A percentile compares a stretch with the other conserved stretches of the same genome.
Conservation (phyloP, 2,888 invertebrate genomes). For the Polyommatus icarus region DNA sequence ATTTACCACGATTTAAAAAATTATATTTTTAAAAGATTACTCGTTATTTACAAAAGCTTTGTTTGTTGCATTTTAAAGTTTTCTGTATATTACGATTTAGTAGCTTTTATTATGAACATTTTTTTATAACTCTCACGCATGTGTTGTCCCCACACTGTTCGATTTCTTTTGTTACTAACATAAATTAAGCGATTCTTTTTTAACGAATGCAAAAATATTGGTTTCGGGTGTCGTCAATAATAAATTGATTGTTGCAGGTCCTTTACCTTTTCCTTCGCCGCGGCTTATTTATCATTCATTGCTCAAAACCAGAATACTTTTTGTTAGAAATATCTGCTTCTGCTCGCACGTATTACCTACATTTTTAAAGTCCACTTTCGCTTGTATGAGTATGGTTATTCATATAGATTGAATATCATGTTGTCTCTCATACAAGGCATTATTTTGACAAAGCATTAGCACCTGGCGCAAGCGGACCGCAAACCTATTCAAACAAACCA, state of each 20-base stretch:
- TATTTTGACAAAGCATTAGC: not conserved
- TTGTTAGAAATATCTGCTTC: constrained; percentile 23
- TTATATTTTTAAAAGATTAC: not conserved
- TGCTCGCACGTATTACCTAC: not conserved
- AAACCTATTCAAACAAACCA: not conserved
- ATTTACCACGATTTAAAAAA: constrained; percentile 1
- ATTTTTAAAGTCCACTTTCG: not conserved
- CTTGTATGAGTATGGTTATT: not conserved
- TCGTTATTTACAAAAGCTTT: not conserved
- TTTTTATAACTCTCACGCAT: constrained; percentile 19
- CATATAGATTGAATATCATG: not conserved
- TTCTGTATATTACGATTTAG: not conserved
- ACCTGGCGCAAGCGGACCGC: not conserved
- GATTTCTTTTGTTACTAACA: constrained; percentile 13
- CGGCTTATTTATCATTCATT: constrained; percentile 12
- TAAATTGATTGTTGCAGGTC: constrained; percentile 21
- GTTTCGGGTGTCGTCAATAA: constrained; percentile 8
- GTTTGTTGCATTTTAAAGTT: not conserved
- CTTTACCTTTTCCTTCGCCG: not conserved
- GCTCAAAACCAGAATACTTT: constrained; percentile 33
- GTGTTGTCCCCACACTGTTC: constrained; percentile 13
- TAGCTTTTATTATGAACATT: not conserved
- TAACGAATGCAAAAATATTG: constrained; percentile 17
- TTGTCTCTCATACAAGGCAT: not conserved
- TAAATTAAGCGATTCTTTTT: constrained; percentile 23